Percentiles rank a stretch among this genome's conserved stretches.
phyloP scores from a whole-genome alignment of 2,888 invertebrate genomes.

The Himalopsyche japonica region DNA sequence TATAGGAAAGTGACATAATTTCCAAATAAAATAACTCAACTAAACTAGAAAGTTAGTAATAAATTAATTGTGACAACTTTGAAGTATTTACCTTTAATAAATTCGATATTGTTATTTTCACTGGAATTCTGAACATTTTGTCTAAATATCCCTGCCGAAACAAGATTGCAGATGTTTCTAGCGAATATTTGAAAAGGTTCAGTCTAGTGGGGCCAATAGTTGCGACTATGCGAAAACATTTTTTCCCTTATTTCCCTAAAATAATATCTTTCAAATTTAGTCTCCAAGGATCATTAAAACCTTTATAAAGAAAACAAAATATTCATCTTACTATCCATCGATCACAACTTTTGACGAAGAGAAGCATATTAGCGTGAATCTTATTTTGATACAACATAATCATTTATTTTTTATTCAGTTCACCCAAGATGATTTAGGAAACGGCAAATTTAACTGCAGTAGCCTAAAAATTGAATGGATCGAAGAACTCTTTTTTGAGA shows the following conservation, averaged over 20 bases:
- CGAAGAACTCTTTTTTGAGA: no score
- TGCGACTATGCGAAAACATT: not conserved
- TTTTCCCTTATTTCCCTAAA: not conserved
- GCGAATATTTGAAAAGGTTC: constrained; percentile 26
- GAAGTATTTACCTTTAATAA: constrained; percentile 20
- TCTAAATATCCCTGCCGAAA: constrained; percentile 24
- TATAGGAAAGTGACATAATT: constrained; percentile 22
- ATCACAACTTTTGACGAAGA: no score
- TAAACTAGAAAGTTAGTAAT: not conserved
- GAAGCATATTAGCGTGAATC: no score
- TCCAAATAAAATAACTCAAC: not conserved
- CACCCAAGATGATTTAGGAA: no score
- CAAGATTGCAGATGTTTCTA: constrained; percentile 27
- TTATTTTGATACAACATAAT: no score
- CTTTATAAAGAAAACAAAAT: no score
- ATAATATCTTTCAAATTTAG: no score
- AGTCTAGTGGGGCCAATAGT: not conserved
- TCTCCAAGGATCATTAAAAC: no score
- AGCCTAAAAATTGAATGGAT: no score
- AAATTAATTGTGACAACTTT: not conserved
- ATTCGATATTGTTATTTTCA: constrained; percentile 25
- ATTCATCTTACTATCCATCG: no score
- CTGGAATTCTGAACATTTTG: constrained; percentile 34
- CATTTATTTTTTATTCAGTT: no score
- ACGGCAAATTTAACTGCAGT: no score